Conservation (phyloP, 2,113 vertebrate species). For the Atherinomorus stipes region DNA sequence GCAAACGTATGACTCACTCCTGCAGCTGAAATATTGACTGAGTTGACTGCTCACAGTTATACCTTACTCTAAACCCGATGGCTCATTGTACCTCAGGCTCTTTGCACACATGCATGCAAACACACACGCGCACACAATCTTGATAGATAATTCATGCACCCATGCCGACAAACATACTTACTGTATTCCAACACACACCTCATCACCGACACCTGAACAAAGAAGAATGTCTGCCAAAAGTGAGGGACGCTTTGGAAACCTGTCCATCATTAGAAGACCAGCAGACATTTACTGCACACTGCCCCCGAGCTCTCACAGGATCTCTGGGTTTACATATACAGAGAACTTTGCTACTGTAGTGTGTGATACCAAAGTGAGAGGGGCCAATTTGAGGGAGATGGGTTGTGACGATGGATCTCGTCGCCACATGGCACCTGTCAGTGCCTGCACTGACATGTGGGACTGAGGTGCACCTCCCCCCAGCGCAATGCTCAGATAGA, state of each 20-base stretch:
- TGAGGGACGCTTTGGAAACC: conserved; percentile 16
- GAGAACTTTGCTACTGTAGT: conserved; percentile 6
- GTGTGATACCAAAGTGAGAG: conserved; percentile 40
- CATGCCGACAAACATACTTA: conserved; percentile 6
- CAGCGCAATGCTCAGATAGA: not conserved
- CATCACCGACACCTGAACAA: conserved; percentile 27
- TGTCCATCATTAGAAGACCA: conserved; percentile 16
- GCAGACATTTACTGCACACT: conserved; percentile 32
- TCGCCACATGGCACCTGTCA: conserved; percentile 73
- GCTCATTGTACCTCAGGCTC: conserved; percentile 32
- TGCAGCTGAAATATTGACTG: conserved; percentile 48
- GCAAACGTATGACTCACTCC: conserved; percentile 41
- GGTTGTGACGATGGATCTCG: conserved; percentile 50
- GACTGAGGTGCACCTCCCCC: conserved; percentile 35
- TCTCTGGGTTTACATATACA: not conserved
- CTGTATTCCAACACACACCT: conserved; percentile 20
- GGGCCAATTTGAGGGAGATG: conserved; percentile 61
- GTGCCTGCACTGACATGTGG: conserved; percentile 59
- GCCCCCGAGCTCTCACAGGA: conserved; percentile 6
- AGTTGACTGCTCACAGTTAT: conserved; percentile 26
- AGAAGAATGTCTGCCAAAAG: conserved; percentile 24
- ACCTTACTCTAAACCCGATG: conserved; percentile 32
- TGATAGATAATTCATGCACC: conserved; percentile 16
- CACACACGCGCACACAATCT: conserved; percentile 1
- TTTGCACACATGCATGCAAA: conserved; percentile 25